Percentiles rank a stretch among this genome's conserved stretches.
Conservation (phyloP, 2,113 vertebrate genomes). For the Rhagologus leucostigma region DNA sequence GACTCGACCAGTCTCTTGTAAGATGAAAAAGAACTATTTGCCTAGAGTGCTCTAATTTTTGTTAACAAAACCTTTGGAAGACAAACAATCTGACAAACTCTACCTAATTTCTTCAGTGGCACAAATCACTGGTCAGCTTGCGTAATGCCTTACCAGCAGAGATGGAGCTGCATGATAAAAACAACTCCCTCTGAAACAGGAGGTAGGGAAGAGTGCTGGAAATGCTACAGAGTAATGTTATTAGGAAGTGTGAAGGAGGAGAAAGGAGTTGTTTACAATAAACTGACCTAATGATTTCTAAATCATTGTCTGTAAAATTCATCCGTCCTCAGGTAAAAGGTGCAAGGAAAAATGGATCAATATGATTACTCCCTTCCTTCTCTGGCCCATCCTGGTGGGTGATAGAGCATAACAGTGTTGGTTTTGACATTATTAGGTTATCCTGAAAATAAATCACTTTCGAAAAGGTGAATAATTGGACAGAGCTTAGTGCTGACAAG, state of each 20-base stretch:
- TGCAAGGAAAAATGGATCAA: constrained; percentile 42
- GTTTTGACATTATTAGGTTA: constrained; percentile 66
- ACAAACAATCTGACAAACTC: neutral
- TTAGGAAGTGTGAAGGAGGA: constrained; percentile 47
- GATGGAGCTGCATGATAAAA: neutral
- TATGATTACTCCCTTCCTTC: neutral
- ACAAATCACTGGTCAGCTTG: neutral
- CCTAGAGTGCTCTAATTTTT: neutral
- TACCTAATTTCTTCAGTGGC: neutral
- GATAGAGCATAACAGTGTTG: constrained; percentile 57
- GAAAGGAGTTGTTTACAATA: constrained; percentile 59
- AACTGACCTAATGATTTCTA: constrained; percentile 52
- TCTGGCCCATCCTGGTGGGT: constrained; percentile 19
- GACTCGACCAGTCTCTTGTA: neutral
- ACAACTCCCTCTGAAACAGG: constrained; percentile 7
- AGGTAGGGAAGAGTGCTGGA: neutral
- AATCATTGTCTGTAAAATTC: constrained; percentile 24
- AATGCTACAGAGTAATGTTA: constrained; percentile 14
- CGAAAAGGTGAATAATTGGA: constrained; percentile 67
- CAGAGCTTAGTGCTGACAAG: constrained; percentile 57
- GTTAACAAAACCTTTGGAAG: neutral
- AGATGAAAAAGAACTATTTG: neutral
- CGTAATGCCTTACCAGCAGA: neutral
- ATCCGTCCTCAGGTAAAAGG: constrained; percentile 57
- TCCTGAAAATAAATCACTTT: constrained; percentile 69